Evolutionary conservation across 2,888 invertebrate species (phyloP), one percentile per base, ranked within the genome.

Genomic region (Ophraella communa): DNA sequence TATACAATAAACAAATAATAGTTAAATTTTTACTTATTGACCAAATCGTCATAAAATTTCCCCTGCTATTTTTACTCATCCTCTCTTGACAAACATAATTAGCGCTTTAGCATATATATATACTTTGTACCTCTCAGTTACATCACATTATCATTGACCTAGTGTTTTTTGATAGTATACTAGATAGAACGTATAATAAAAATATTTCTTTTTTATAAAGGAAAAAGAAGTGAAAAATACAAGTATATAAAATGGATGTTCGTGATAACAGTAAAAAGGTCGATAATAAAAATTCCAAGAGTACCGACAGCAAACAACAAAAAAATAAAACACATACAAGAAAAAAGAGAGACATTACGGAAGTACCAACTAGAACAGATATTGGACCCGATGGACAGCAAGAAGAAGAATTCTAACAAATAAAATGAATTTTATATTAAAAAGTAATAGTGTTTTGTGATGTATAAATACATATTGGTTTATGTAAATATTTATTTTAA

Each of bases 371-470:
- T 14, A 67, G 72, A 51, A 64, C 11, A 4, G 67, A 69, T 57
- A 53, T 62, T 20, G 72, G 72, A 14, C 55, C 67, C 10, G 73
- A 74, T 64, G 73, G 74, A 3, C 57, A 63, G 17, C 42, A 63
- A 44, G 65, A 68, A 20, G 67, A 70, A 45, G 70, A 71, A 58
- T 73, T 72, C 55, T 56, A 62, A 49, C 62, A 17, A 49, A 20
- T 1, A n/a, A n/a, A n/a, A n/a, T n/a, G n/a, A n/a, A n/a, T n/a
- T n/a, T n/a, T n/a, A n/a, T n/a, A n/a, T n/a, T n/a, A n/a, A n/a
- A n/a, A n/a, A n/a, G n/a, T n/a, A n/a, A n/a, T n/a, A n/a, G n/a
- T n/a, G n/a, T n/a, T n/a, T n/a, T 21, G 21, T 47, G 21, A 23
- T 21, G 47, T 47, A 21, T 47, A 21, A n/a, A n/a, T n/a, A n/a